A percentile compares a stretch with the other conserved stretches of the same genome.
Evolutionary conservation across 2,797 vertebrate species (phyloP).

Genomic region (Decapterus maruadsi): DNA sequence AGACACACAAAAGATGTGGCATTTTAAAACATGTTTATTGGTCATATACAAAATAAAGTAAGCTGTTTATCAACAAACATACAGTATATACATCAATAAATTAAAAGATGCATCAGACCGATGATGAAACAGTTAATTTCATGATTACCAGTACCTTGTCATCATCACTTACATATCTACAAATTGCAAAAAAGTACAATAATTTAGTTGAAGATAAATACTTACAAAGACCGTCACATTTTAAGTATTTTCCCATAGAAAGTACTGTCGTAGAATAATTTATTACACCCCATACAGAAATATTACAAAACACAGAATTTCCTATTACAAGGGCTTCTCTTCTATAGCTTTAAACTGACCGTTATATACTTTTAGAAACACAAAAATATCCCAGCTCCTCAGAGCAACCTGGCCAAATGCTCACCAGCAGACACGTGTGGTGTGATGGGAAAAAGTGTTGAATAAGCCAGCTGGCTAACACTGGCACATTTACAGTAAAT

Average conservation of each 20-base stretch:
- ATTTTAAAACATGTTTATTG: constrained; percentile 98
- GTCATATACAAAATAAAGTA: constrained; percentile 99
- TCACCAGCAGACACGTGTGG: constrained; percentile 49
- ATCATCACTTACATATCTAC: constrained; percentile 87
- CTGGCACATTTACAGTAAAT: not conserved
- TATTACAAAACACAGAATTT: constrained; percentile 85
- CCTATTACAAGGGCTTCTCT: constrained; percentile 75
- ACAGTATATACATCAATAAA: constrained; percentile 99
- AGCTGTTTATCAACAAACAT: constrained; percentile 98
- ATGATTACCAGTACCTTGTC: constrained; percentile 87
- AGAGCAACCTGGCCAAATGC: constrained; percentile 55
- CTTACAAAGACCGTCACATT: constrained; percentile 88
- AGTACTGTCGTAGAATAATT: constrained; percentile 86
- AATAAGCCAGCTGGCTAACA: not conserved
- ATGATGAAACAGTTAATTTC: constrained; percentile 85
- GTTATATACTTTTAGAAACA: constrained; percentile 70
- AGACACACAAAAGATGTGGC: constrained; percentile 29
- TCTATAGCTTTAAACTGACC: constrained; percentile 77
- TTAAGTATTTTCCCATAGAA: constrained; percentile 85
- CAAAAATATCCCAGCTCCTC: constrained; percentile 54
- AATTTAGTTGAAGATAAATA: constrained; percentile 97
- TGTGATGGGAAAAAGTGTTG: constrained; percentile 21
- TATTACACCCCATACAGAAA: constrained; percentile 89
- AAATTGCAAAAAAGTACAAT: constrained; percentile 90
- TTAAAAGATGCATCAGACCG: constrained; percentile 87